Evolutionary conservation across 2,113 vertebrate species (phyloP), one percentile per base, ranked within the genome.

Genomic region (Coreoperca whiteheadi): DNA sequence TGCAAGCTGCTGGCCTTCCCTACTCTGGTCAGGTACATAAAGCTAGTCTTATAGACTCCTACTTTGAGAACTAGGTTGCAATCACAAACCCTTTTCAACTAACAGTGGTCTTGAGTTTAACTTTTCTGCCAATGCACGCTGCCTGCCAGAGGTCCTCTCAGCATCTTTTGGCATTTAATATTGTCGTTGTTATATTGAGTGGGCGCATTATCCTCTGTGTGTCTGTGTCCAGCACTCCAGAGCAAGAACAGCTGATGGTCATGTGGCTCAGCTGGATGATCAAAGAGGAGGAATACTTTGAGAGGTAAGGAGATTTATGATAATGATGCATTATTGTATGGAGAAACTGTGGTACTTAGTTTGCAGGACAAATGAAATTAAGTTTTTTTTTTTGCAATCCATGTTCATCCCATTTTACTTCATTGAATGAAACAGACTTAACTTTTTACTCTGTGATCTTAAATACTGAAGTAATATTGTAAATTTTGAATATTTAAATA

Each of bases 201-300:
- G 20, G 79, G 18, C 46, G 12, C 30, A 5, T 57, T 53, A 3
- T 69, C 16, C 12, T 88, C 2, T 70, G 15, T 77, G 69, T 37
- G 37, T 56, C 0, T 79, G 76, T 88, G n/a, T 93, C 2, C 78
- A 99, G 98, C 89, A 99, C 98, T 6, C 97, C 98, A 0, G 98
- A 99, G 72, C 98, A 99, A 88, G 98, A 99, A 75, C 98, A 99
- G 34, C 94, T 99, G 69, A 99, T 99, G 97, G 97, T 99, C 21
- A 97, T 98, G 93, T 99, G 98, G 98, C 95, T 99, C 23, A 99
- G 97, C 32, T 99, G 98, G 98, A 99, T 99, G 98, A 99, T 99
- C 93, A 99, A 99, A 92, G 98, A 99, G 86, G 98, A 99, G 91
- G 98, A 98, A 64, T 99, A 99, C 93, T 99, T 99, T 92, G 98